phyloP scores from a whole-genome alignment of 2,888 invertebrate genomes.

The Lamellibrachia satsuma region DNA sequence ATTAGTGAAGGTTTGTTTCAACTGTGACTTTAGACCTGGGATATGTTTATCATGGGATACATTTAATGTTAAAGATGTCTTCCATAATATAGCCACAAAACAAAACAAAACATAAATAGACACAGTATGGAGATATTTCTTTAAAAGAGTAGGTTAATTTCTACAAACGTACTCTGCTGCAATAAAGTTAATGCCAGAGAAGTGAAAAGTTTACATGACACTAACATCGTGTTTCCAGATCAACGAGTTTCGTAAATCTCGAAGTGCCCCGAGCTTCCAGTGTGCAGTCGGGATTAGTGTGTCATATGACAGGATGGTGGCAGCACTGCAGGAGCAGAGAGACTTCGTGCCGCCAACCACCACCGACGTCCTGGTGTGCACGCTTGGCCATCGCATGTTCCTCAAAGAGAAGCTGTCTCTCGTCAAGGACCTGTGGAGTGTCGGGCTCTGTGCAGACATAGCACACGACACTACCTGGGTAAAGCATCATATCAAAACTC shows the following conservation, averaged over 20 bases:
- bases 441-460: conserved; percentile 74
- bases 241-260: conserved; percentile 34
- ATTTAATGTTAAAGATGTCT: no score
- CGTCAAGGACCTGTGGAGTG: conserved; percentile 76
- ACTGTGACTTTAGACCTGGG: no score
- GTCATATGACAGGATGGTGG: conserved; percentile 80
- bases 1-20: no score
- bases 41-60: no score
- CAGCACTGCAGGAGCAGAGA: conserved; percentile 68
- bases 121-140: background rate
- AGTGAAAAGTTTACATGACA: background rate
- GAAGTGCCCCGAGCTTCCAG: conserved; percentile 42
- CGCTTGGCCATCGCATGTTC: conserved; percentile 70
- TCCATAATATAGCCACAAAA: background rate
- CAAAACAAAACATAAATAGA: background rate
- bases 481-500: background rate
- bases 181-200: background rate
- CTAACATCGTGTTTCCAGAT: conserved; percentile 23
- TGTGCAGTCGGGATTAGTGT: conserved; percentile 85
- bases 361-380: conserved; percentile 75
- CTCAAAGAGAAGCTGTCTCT: conserved; percentile 70
- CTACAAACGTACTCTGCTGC: background rate
- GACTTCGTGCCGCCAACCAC: conserved; percentile 32
- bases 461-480: conserved; percentile 70
- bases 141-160: background rate